Base-by-base conservation (phyloP, 2,888 invertebrate species). In the Trachelus iudaicus region DNA sequence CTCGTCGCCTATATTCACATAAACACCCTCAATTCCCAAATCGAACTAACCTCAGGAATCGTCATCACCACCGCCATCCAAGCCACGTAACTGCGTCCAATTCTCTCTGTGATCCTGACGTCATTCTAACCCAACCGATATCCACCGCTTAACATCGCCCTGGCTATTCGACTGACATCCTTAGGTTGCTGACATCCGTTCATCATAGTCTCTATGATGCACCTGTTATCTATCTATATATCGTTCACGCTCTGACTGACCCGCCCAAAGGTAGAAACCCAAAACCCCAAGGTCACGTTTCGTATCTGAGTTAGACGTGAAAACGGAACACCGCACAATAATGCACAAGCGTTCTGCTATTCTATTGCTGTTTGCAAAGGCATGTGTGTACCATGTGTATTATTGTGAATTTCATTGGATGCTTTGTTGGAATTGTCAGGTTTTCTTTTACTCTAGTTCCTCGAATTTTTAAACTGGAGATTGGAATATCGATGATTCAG, bases 1-100 rank as follows among this genome's bases (percentile, higher is more conserved):
- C 94, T 98, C 98, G 94, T 98, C 98, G 96, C 98, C 98, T 97
- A 93, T 92, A 92, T 90, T 89, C 81, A 81, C 76, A 77, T 91
- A 92, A 88, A 89, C 89, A 89, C 87, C 90, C 79, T 73, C 69
- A 69, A 34, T 69, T 69, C 71, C 71, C 40, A 56, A 9, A 23
- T 9, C 23, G 40, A 86, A 86, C 85, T 83, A 83, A 85, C 83
- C 83, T 83, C 83, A 86, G 90, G 90, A 90, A 90, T 90, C 90
- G 90, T 91, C 89, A 89, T 90, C 89, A 76, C 69, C 37, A 69
- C 79, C 78, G 71, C 56, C 35, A 77, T 68, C 35, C 71, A 82
- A 79, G 79, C 80, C 79, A 89, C 81, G 86, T 81, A 87, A 90
- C 89, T 90, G 91, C 91, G 91, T 90, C 90, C 89, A 90, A 91